Base-by-base conservation (phyloP, 2,888 invertebrate species). In the Apodemia zela region DNA sequence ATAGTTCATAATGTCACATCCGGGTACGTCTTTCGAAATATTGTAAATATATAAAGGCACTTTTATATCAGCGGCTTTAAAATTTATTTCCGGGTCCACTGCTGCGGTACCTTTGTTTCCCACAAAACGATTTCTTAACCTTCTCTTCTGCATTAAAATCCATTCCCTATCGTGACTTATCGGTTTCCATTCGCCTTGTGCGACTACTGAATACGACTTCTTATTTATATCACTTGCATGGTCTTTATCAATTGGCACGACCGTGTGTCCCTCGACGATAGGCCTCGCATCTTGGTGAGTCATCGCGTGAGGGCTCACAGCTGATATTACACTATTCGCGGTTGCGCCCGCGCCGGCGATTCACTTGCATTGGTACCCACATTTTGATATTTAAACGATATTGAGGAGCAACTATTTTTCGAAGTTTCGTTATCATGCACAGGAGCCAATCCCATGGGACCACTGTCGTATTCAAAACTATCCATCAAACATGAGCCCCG, bases 11-110 rank as follows among this genome's bases (percentile, higher is more conserved):
- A 73, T 71, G 45, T 68, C 70, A 58, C 65, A 62, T 42, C 64
- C 67, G 5, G 68, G 6, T 47, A 65, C 65, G 0, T 60, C 67
- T 63, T 65, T 71, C 11, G 67, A 58, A 1, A 73, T 69, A 59
- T 73, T 73, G 29, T 70, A 69, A 17, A 73, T 67, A 70, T 6
- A 17, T 49, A 71, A n/a, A 4, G 72, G 69, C 10, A 69, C 54
- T 57, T 70, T 71, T 4, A 54, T 67, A 25, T 67, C 67, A 1
- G 68, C 73, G 0, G 71, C 69, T 38, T 57, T 69, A 61, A 71
- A 70, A 10, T 66, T 66, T 21, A 21, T 25, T 51, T 59, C 42
- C 38, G 65, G 35, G 10, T 63, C 61, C 13, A 61, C 45, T 13
- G 33, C 45, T 5, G 67, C 69, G 18, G 64, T 65, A 13, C 69